Evolutionary conservation across 1,140 invertebrate genomes (phyloP).

Genomic region (Homalodisca vitripennis): DNA sequence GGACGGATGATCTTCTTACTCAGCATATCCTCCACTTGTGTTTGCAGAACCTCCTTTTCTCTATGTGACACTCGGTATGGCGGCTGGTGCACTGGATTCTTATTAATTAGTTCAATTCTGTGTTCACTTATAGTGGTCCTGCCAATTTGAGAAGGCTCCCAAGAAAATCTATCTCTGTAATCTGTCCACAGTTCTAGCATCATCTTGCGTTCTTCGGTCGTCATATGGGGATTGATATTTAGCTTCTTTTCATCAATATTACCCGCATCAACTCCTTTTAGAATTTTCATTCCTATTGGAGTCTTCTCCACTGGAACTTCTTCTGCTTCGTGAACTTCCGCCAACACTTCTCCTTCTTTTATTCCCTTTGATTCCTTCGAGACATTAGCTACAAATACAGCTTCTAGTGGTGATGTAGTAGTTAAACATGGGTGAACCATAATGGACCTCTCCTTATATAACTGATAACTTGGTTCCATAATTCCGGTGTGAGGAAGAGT

Average conservation of each 20-base stretch:
- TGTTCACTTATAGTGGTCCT: too few species aligned
- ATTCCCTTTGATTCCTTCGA: not conserved
- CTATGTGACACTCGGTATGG: not conserved
- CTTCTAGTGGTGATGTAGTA: not conserved
- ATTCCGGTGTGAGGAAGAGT: not conserved
- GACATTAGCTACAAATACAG: not conserved
- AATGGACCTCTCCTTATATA: not conserved
- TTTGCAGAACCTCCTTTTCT: not conserved
- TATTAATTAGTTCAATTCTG: not conserved
- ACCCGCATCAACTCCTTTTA: not conserved
- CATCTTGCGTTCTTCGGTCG: not conserved
- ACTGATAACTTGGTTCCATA: not conserved
- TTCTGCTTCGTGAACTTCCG: too few species aligned
- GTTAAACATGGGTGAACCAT: not conserved
- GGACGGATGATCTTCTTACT: slow-evolving; percentile 46
- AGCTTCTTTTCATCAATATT: too few species aligned
- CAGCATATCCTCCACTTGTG: slow-evolving; percentile 39
- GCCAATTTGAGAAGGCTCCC: too few species aligned
- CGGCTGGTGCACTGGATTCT: not conserved
- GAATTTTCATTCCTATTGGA: not conserved
- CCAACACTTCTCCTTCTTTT: not conserved
- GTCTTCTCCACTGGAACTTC: not conserved
- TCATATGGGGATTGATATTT: not conserved
- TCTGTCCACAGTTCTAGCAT: not conserved
- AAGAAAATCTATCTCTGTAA: too few species aligned